Base-by-base conservation (phyloP, 2,797 vertebrate genomes). In the Acrossocheilus wenchowensis region DNA sequence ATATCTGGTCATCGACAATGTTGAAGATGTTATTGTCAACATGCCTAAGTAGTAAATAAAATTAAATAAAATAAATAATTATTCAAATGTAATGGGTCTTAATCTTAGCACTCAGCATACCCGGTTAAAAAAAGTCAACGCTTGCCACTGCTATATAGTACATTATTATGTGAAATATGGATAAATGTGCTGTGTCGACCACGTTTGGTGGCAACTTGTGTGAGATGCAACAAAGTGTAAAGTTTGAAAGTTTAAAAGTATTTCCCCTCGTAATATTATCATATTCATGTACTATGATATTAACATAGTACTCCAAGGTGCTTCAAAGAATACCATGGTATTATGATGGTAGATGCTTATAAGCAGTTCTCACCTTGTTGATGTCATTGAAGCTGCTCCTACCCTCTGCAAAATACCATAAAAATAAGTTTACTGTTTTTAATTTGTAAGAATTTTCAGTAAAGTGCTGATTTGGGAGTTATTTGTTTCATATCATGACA, bases 391-490 rank as follows among this genome's bases (percentile, higher is more conserved):
- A 41, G 83, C 30, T 19, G 23, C 68, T 19, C 79, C 74, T 45
- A 88, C 54, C 71, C 86, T 90, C 87, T 91, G 66, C 21, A 81
- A 82, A 89, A 74, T 4, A 88, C 7, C 45, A 85, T 3, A 57
- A 43, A 57, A n/a, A 7, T 64, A 1, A 17, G 3, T 62, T 52
- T 52, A 30, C 34, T 52, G 34, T 19, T 45, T 72, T 41, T 11
- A 2, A 6, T 23, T 74, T 72, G 3, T 34, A 14, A 68, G 10
- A 68, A 19, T 68, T 6, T 48, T 81, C 14, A n/a, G 21, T 39
- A n/a, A 71, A 71, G 14, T 41, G n/a, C 39, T 41, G 10, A 72
- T 72, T 54, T 43, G 4, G 34, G 23, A 10, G 30, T 45, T 21
- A 62, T 57, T 34, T 73, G 39, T 74, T 23, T 4, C 14, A 2